Conservation (phyloP, 2,797 vertebrate genomes). For the Triplophysa bombifrons region DNA sequence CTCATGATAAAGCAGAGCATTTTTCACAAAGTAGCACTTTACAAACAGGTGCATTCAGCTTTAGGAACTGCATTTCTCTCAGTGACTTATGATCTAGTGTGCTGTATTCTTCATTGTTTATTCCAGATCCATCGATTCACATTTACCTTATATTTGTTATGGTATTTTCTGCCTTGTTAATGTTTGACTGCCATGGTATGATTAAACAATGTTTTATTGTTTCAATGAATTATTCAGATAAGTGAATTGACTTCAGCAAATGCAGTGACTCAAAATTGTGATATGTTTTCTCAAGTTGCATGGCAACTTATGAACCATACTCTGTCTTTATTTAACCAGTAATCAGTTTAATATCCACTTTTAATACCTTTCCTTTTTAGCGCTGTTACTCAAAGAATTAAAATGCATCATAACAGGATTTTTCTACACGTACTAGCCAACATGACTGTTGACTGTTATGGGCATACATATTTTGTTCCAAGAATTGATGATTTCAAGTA, state of each 20-base stretch:
- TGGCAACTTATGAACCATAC: constrained; percentile 51
- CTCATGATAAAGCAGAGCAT: constrained; percentile 68
- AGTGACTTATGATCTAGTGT: constrained; percentile 50
- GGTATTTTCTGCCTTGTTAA: neutral
- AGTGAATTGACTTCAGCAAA: constrained; percentile 37
- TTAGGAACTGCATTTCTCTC: constrained; percentile 61
- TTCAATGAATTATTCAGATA: constrained; percentile 17
- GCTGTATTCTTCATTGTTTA: neutral
- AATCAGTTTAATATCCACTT: constrained; percentile 45
- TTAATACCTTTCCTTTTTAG: constrained; percentile 15
- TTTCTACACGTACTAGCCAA: neutral
- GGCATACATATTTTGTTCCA: neutral
- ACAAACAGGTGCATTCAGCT: constrained; percentile 69
- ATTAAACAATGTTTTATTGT: constrained; percentile 32
- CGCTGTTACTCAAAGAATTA: neutral
- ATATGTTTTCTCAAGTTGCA: constrained; percentile 52
- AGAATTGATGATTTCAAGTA: neutral
- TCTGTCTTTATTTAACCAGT: constrained; percentile 53
- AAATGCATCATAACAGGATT: neutral
- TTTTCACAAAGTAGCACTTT: constrained; percentile 57
- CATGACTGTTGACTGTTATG: neutral
- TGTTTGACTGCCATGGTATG: constrained; percentile 20
- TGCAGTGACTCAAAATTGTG: constrained; percentile 53
- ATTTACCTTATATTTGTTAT: neutral
- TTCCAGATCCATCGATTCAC: neutral